phyloP scores from a whole-genome alignment of 2,113 vertebrate species.

The Gymnorhina tibicen region DNA sequence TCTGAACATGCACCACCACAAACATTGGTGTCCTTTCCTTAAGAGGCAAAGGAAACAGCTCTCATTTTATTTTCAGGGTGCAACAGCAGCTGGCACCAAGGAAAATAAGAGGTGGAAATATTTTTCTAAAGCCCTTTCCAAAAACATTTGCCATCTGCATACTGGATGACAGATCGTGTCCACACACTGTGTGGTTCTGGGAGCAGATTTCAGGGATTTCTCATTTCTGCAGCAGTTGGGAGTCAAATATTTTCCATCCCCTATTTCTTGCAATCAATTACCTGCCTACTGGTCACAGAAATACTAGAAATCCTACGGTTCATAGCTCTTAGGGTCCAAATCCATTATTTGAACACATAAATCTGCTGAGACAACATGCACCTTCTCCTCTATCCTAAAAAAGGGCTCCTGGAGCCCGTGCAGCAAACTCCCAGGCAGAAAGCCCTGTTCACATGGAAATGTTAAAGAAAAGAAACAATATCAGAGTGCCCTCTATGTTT shows the following conservation, averaged over 20 bases:
- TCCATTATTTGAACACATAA: neutral
- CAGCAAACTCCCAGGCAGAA: neutral
- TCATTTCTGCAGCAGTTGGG: neutral
- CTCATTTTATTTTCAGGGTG: neutral
- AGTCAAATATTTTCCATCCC: neutral
- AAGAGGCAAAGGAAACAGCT: neutral
- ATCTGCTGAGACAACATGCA: neutral
- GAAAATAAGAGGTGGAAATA: conserved; percentile 27
- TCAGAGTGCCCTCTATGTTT: neutral
- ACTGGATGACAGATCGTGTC: neutral
- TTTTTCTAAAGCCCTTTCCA: conserved; percentile 8
- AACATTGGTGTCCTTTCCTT: neutral
- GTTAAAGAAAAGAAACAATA: neutral
- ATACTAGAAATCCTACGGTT: neutral
- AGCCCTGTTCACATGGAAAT: neutral
- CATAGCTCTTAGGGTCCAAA: neutral
- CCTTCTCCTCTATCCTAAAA: neutral
- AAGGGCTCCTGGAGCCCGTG: neutral
- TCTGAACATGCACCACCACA: neutral
- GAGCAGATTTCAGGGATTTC: neutral
- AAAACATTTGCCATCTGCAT: neutral
- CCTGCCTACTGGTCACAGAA: neutral
- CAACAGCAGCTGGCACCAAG: neutral
- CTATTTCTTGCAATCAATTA: neutral
- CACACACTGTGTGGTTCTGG: neutral